A percentile compares a stretch with the other conserved stretches of the same genome.
Conservation (phyloP, 2,888 invertebrate species). For the Apamea epomidion region DNA sequence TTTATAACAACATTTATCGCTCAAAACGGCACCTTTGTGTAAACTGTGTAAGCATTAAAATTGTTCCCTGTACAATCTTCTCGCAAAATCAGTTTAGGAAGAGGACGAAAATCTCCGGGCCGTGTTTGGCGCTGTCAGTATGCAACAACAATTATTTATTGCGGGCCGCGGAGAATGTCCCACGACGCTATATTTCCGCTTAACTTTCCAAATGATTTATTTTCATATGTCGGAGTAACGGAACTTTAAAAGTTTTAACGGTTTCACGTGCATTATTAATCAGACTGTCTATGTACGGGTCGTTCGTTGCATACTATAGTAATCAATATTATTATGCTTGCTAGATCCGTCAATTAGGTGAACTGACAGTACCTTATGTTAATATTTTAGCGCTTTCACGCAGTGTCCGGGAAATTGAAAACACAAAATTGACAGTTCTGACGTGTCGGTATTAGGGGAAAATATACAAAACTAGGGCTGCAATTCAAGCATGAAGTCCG, state of each 20-base stretch:
- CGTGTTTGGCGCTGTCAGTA: conserved; percentile 64
- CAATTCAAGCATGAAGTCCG: background rate
- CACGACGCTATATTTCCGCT: conserved; percentile 70
- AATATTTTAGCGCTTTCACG: background rate
- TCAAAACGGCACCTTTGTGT: conserved; percentile 51
- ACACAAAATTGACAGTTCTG: background rate
- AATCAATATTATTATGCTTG: background rate
- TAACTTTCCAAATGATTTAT: conserved; percentile 76
- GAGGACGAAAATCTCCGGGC: conserved; percentile 40
- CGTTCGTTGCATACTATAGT: conserved; percentile 12
- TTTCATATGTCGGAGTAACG: conserved; percentile 69
- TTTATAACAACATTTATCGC: conserved; percentile 36
- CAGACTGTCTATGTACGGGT: conserved; percentile 15
- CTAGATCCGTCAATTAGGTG: background rate
- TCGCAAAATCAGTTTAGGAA: conserved; percentile 41
- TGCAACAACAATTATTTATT: conserved; percentile 76
- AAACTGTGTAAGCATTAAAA: conserved; percentile 43
- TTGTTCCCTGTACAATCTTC: conserved; percentile 43
- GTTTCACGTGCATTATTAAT: conserved; percentile 57
- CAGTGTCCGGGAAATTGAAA: background rate
- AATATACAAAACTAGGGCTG: background rate
- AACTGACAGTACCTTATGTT: background rate
- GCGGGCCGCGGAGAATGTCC: conserved; percentile 65
- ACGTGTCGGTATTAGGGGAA: background rate
- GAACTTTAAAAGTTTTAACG: conserved; percentile 67